These are phyloP conservation scores for Dallia pectoralis DNA, from an alignment of 2,797 vertebrate genomes.

Conservation along the genomic window DNA sequence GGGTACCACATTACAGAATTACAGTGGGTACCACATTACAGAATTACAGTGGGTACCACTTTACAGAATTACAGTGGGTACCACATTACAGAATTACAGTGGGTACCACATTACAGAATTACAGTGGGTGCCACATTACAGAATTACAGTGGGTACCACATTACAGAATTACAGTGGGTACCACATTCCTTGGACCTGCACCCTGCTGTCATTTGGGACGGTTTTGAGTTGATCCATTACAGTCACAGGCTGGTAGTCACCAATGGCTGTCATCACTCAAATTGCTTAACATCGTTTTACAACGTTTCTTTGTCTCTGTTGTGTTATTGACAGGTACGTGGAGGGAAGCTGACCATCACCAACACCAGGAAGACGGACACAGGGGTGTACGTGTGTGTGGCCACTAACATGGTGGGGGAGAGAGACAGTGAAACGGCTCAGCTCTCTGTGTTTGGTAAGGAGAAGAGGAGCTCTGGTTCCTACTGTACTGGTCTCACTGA, in stretches of 20 bases:
- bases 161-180: too few species aligned
- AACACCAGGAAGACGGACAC: slow-evolving; percentile 88
- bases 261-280: background rate
- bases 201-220: background rate
- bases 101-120: too few species aligned
- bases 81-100: too few species aligned
- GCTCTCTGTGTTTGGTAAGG: slow-evolving; percentile 93
- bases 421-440: slow-evolving; percentile 93
- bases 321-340: slow-evolving; percentile 80
- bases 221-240: background rate
- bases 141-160: too few species aligned
- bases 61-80: too few species aligned
- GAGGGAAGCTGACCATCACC: slow-evolving; percentile 92
- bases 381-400: slow-evolving; percentile 93
- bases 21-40: too few species aligned
- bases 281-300: background rate
- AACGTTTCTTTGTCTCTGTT: background rate
- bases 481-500: background rate
- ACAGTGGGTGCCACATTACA: too few species aligned
- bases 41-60: too few species aligned
- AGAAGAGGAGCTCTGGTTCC: background rate
- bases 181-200: background rate
- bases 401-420: slow-evolving; percentile 96
- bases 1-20: too few species aligned
- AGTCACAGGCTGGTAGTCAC: background rate